Percentiles rank a stretch among this genome's conserved stretches.
Evolutionary conservation across 2,888 invertebrate species (phyloP).

Genomic region (Dryobotodes eremita): DNA sequence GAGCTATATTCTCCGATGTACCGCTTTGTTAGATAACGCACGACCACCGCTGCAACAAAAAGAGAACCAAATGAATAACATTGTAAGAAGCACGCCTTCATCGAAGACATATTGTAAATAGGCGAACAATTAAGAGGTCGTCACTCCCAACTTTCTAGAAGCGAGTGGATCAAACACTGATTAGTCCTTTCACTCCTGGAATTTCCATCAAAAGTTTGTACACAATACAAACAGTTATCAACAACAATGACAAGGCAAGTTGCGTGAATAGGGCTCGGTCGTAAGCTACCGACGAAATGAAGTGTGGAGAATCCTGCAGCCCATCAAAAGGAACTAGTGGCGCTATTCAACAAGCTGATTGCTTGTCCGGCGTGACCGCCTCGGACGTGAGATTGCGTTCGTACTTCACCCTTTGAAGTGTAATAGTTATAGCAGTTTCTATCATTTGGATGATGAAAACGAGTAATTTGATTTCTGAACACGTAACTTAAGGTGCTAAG

Average conservation of each 20-base stretch:
- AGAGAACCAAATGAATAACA: constrained; percentile 72
- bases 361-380: constrained; percentile 72
- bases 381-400: constrained; percentile 71
- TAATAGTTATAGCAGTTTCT: constrained; percentile 73
- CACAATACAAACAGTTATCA: constrained; percentile 87
- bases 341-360: constrained; percentile 86
- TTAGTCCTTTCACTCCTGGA: constrained; percentile 88
- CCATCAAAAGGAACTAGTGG: constrained; percentile 80
- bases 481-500: constrained; percentile 38
- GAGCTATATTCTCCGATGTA: constrained; percentile 96
- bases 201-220: constrained; percentile 80
- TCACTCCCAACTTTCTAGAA: constrained; percentile 87
- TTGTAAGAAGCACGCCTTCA: constrained; percentile 66
- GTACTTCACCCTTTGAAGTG: constrained; percentile 76
- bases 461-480: constrained; percentile 69
- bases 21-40: constrained; percentile 94
- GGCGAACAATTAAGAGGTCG: constrained; percentile 81
- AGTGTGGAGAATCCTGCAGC: constrained; percentile 86
- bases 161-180: constrained; percentile 78
- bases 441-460: constrained; percentile 68
- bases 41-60: constrained; percentile 94
- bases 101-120: constrained; percentile 72
- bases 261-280: constrained; percentile 74
- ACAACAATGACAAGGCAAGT: constrained; percentile 86
- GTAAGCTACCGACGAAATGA: constrained; percentile 85